Evolutionary conservation across 2,888 invertebrate genomes (phyloP).

Genomic region (Morpho helenor): DNA sequence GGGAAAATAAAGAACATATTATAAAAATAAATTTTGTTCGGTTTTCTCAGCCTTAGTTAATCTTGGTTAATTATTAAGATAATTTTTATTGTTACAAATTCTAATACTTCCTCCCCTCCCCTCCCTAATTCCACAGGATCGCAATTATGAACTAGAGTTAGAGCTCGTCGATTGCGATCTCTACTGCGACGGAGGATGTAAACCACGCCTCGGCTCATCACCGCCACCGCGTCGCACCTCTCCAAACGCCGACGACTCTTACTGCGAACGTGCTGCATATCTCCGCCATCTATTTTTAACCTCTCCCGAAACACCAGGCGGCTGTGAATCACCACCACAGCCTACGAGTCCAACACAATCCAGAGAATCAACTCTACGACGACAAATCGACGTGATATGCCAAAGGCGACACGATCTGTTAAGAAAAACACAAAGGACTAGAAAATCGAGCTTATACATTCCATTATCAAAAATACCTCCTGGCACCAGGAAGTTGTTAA

Average conservation of each 20-base stretch:
- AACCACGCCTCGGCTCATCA: constrained; percentile 58
- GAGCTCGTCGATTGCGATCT: constrained; percentile 66
- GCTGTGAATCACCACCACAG: constrained; percentile 84
- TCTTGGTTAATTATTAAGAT: too few species aligned
- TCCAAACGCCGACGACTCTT: constrained; percentile 44
- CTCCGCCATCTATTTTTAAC: constrained; percentile 50
- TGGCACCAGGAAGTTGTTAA: constrained; percentile 79
- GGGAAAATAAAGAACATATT: too few species aligned
- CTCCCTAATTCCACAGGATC: constrained; percentile 40
- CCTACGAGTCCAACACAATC: constrained; percentile 91
- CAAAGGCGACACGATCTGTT: constrained; percentile 58
- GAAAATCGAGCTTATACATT: constrained; percentile 85
- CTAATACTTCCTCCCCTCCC: too few species aligned
- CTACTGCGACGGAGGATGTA: constrained; percentile 61
- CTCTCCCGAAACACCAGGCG: constrained; percentile 45
- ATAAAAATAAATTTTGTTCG: too few species aligned
- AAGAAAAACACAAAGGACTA: constrained; percentile 52
- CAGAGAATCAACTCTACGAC: constrained; percentile 85
- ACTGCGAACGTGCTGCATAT: constrained; percentile 54
- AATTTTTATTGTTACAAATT: too few species aligned
- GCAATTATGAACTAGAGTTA: constrained; percentile 56
- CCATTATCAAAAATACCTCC: constrained; percentile 59
- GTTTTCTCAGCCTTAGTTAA: too few species aligned
- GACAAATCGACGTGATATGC: constrained; percentile 76
- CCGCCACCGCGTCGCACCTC: constrained; percentile 51